Evolutionary conservation across 2,888 invertebrate species (phyloP).

Genomic region (Drosophila robusta): DNA sequence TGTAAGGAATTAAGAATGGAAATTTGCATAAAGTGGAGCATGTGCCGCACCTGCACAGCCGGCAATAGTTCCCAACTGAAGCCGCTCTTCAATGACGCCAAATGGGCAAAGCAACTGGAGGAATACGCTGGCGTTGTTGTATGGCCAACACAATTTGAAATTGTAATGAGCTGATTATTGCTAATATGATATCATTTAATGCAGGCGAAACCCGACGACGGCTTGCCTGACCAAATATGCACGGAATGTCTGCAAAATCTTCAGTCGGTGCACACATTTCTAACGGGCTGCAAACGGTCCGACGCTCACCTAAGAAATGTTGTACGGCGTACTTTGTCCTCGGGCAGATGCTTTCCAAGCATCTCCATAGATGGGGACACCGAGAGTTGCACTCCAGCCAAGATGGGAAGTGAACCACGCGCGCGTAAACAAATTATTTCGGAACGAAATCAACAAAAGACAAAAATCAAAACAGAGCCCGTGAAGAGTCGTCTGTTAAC

Average conservation of each 20-base stretch:
- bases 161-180: no score
- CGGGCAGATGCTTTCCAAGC: constrained; percentile 29
- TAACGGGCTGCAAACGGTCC: constrained; percentile 45
- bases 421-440: constrained; percentile 11
- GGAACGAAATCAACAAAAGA: neutral
- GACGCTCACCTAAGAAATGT: constrained; percentile 51
- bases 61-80: constrained; percentile 51
- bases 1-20: constrained; percentile 62
- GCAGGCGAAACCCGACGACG: constrained; percentile 71
- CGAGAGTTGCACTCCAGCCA: neutral
- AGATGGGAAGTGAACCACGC: neutral
- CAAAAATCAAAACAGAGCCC: neutral
- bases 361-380: neutral
- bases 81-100: constrained; percentile 58
- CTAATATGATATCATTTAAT: neutral
- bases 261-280: constrained; percentile 40
- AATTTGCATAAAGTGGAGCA: constrained; percentile 82
- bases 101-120: constrained; percentile 62
- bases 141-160: constrained; percentile 6
- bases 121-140: constrained; percentile 78
- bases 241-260: constrained; percentile 38
- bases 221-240: constrained; percentile 80
- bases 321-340: constrained; percentile 57
- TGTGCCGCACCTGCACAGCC: constrained; percentile 78
- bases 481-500: neutral